These are phyloP conservation scores for Talpa occidentalis DNA, from an alignment of 2,113 vertebrate species.

Conservation along the genomic window DNA sequence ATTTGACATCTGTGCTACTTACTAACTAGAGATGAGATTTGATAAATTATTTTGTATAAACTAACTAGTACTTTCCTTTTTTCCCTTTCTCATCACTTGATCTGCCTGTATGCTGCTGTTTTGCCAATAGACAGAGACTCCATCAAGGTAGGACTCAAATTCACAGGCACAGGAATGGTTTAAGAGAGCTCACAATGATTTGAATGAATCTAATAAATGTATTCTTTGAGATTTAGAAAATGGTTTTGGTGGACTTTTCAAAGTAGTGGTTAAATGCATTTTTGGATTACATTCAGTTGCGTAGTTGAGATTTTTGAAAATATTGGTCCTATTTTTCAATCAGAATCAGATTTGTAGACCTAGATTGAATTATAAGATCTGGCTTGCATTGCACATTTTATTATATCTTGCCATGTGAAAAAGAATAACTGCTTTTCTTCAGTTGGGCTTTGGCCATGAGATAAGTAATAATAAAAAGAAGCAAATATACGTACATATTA, in stretches of 20 bases:
- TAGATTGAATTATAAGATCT: background rate
- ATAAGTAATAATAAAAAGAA: constrained; percentile 8
- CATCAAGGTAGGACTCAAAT: constrained; percentile 90
- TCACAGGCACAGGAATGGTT: constrained; percentile 36
- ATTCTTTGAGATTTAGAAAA: constrained; percentile 45
- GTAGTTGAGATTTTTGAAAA: constrained; percentile 36
- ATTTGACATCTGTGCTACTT: constrained; percentile 81
- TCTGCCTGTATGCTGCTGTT: constrained; percentile 66
- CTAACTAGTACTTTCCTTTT: constrained; percentile 81
- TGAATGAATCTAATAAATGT: background rate
- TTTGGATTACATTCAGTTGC: background rate
- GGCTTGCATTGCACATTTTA: constrained; percentile 14
- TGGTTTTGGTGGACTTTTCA: constrained; percentile 8
- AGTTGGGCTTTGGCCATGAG: constrained; percentile 2
- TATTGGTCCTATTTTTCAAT: constrained; percentile 36
- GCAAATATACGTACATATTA: constrained; percentile 4
- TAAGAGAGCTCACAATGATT: background rate
- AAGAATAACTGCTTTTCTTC: constrained; percentile 20
- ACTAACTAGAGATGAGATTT: constrained; percentile 75
- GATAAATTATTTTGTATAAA: constrained; percentile 83
- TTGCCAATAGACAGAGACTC: constrained; percentile 91
- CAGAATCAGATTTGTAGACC: constrained; percentile 44
- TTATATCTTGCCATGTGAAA: constrained; percentile 17
- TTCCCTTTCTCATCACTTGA: background rate
- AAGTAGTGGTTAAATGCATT: constrained; percentile 11